Evolutionary conservation across 2,888 invertebrate species (phyloP), one percentile per base, ranked within the genome.

Genomic region (Drosophila subsilvestris): DNA sequence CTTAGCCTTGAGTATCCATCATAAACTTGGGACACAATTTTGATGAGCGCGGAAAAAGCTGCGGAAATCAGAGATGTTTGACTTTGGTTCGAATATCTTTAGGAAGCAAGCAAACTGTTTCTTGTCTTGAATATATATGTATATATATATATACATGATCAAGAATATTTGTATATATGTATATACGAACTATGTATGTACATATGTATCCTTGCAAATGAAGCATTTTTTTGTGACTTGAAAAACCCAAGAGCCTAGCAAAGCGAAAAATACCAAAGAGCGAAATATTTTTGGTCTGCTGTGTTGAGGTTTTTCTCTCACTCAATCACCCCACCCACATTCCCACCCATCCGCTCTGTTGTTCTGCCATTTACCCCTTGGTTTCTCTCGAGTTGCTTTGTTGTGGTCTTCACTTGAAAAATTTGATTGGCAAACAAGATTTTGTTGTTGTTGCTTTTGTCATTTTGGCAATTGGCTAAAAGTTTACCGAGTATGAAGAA

Each of bases 381-480:
- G 53, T 57, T 54, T 20, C 59, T 59, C 56, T 54, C 55, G 51
- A 53, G 56, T 47, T 48, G 71, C 79, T 84, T 80, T 80, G 81
- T 78, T 80, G 79, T 81, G 79, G 79, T 78, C 72, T 78, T 60
- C 71, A 78, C 71, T 78, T 74, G 49, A 80, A 80, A 78, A 69
- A 68, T 70, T 68, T 70, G 58, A 68, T 69, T 68, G 68, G 59
- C 65, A 77, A 68, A 66, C 65, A 63, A 59, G 69, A 58, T 58
- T 70, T 14, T 18, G 42, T 47, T 45, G 58, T 53, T 43, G 45
- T 71, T 37, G 37, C 7, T 71, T 45, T 45, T 67, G 69, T 69
- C 44, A 57, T 71, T 71, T 53, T 55, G 68, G 65, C 47, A 65
- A 65, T 65, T 65, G 54, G 65, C 54, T 54, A 25, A 65, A 55